These are phyloP conservation scores for Thunnus thynnus DNA, from an alignment of 2,113 vertebrate genomes.

Conservation along the genomic window DNA sequence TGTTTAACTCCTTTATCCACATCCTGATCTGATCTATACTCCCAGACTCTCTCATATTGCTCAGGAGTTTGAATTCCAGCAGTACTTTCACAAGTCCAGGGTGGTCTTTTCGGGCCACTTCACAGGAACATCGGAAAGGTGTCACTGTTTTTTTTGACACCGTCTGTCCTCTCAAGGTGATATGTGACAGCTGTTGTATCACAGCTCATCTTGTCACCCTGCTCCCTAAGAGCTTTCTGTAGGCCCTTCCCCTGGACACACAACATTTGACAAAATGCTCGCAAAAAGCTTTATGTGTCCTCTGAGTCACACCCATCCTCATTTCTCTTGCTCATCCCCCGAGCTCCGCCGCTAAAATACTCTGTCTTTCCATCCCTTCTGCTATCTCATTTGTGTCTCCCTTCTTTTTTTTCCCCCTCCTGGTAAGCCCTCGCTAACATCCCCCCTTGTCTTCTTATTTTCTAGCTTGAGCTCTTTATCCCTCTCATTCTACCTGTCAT, in stretches of 20 bases:
- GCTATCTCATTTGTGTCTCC: slow-evolving; percentile 12
- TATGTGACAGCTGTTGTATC: slow-evolving; percentile 53
- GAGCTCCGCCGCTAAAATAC: background rate
- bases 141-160: slow-evolving; percentile 38
- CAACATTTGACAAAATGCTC: slow-evolving; percentile 43
- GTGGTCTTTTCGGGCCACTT: slow-evolving; percentile 53
- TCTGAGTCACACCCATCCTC: slow-evolving; percentile 48
- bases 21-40: background rate
- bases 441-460: background rate
- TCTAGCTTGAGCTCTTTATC: slow-evolving; percentile 53
- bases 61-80: background rate
- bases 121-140: slow-evolving; percentile 42
- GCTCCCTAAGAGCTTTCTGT: slow-evolving; percentile 43
- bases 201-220: slow-evolving; percentile 53
- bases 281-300: slow-evolving; percentile 47
- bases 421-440: background rate
- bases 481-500: slow-evolving; percentile 35
- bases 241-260: slow-evolving; percentile 28
- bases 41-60: background rate
- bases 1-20: background rate
- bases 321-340: background rate
- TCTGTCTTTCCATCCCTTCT: background rate
- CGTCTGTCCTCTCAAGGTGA: slow-evolving; percentile 63
- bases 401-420: background rate
- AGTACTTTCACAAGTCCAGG: slow-evolving; percentile 18